phyloP scores from a whole-genome alignment of 64 coral and sea anemone genomes.

The Montipora foliosa region DNA sequence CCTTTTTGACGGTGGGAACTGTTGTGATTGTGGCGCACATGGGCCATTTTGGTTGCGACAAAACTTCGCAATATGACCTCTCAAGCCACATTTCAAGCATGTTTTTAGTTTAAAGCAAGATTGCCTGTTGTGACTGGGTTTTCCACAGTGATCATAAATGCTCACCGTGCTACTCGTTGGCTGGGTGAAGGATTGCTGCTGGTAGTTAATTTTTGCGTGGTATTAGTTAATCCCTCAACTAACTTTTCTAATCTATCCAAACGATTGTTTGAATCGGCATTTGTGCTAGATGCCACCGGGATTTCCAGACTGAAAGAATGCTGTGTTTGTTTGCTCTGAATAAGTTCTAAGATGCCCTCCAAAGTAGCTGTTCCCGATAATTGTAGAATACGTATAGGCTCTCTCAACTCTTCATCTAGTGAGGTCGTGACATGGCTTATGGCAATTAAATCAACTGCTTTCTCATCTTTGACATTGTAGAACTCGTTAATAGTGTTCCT shows the following conservation, averaged over 20 bases:
- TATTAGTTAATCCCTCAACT: constrained; percentile 37
- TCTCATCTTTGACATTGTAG: constrained; percentile 24
- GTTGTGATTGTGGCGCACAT: background rate
- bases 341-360: no score
- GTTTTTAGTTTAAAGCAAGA: constrained; percentile 45
- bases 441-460: constrained; percentile 49
- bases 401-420: background rate
- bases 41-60: background rate
- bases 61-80: constrained; percentile 41
- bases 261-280: background rate
- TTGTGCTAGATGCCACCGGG: background rate
- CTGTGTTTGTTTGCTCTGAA: background rate
- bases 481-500: constrained; percentile 48
- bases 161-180: no score
- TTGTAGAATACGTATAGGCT: no score
- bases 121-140: constrained; percentile 4
- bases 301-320: constrained; percentile 3
- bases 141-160: constrained; percentile 48
- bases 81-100: constrained; percentile 36
- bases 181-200: no score
- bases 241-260: constrained; percentile 40
- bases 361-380: no score
- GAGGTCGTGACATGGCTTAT: constrained; percentile 57
- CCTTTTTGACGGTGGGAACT: background rate
- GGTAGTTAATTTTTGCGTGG: background rate